Percentiles rank a stretch among this genome's conserved stretches.
Conservation (phyloP, 2,113 vertebrate genomes). For the Dromiciops gliroides region DNA sequence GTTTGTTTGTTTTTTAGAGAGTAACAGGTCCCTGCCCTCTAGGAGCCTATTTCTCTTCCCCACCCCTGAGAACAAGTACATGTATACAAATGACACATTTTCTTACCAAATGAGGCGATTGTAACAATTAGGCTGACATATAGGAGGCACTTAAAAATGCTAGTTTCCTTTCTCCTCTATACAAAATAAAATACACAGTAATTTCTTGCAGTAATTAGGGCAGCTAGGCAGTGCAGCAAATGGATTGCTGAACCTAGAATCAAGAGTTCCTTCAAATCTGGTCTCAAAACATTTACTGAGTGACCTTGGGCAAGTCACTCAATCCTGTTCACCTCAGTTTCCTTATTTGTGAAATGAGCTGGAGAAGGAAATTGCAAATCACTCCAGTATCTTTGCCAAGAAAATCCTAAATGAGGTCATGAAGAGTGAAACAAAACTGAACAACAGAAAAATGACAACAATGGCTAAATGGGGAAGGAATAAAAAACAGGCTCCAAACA, state of each 20-base stretch:
- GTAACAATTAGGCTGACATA: background rate
- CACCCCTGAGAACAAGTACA: background rate
- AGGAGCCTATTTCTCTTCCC: background rate
- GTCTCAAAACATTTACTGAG: background rate
- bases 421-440: no score
- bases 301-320: background rate
- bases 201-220: background rate
- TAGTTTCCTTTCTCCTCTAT: background rate
- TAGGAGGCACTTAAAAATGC: background rate
- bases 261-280: background rate
- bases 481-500: background rate
- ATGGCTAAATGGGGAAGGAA: background rate
- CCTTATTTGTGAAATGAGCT: background rate
- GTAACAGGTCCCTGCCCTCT: background rate
- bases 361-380: background rate
- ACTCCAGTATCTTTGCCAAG: background rate
- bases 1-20: background rate
- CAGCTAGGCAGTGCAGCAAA: background rate
- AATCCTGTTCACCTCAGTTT: background rate
- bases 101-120: background rate
- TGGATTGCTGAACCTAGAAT: background rate
- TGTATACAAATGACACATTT: background rate
- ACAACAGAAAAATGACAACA: background rate
- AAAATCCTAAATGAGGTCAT: background rate
- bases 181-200: background rate